Percentiles rank a stretch among this genome's conserved stretches.
Conservation (phyloP, 2,797 vertebrate genomes). For the Enteromius anoplus region DNA sequence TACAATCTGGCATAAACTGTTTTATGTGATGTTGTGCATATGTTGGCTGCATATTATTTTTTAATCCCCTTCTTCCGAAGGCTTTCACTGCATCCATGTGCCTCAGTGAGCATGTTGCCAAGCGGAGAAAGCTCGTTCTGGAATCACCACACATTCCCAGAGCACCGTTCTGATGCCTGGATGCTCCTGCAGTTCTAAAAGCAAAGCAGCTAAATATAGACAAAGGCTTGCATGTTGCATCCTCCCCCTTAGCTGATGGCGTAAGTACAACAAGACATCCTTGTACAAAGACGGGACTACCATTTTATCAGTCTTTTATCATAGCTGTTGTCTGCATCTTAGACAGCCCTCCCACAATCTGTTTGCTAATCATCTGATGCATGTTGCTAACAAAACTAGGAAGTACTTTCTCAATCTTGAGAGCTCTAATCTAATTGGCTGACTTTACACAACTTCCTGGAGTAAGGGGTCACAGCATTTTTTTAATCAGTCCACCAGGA, state of each 20-base stretch:
- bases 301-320: conserved; percentile 5
- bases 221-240: conserved; percentile 26
- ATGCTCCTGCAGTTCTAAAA: conserved; percentile 47
- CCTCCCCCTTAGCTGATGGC: conserved; percentile 35
- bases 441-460: neutral
- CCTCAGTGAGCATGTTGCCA: conserved; percentile 41
- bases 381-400: conserved; percentile 2
- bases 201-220: conserved; percentile 53
- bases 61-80: conserved; percentile 5
- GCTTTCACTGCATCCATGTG: conserved; percentile 22
- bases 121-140: conserved; percentile 41
- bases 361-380: conserved; percentile 15
- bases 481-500: neutral
- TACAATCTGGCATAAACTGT: neutral
- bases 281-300: conserved; percentile 9
- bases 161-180: conserved; percentile 38
- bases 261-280: conserved; percentile 27
- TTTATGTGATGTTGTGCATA: neutral
- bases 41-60: conserved; percentile 8
- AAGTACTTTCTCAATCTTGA: conserved; percentile 5
- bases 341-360: conserved; percentile 4
- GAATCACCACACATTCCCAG: conserved; percentile 41
- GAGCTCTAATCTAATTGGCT: conserved; percentile 15
- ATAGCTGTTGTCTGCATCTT: neutral
- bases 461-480: conserved; percentile 2